A percentile compares a stretch with the other conserved stretches of the same genome.
These are phyloP conservation scores for Drosophila suboccidentalis DNA, from an alignment of 2,888 invertebrate species.

Conservation along the genomic window DNA sequence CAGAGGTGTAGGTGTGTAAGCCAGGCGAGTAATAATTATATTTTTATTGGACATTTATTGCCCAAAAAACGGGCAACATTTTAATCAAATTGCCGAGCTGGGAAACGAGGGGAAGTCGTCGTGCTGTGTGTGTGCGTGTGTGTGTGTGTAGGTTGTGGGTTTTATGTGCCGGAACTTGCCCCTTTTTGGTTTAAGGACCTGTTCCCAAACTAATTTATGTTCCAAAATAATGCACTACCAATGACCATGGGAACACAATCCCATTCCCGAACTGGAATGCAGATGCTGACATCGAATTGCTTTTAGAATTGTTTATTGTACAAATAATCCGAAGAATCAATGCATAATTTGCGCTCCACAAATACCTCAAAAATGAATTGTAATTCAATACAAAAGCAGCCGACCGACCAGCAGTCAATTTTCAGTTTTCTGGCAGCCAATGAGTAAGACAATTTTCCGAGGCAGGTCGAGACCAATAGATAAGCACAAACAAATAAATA, in stretches of 20 bases:
- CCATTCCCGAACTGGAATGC: not conserved
- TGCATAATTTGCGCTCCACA: slow-evolving; percentile 43
- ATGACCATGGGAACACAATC: slow-evolving; percentile 29
- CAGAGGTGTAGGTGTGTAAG: slow-evolving; percentile 75
- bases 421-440: slow-evolving; percentile 35
- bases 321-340: slow-evolving; percentile 46
- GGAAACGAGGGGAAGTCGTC: slow-evolving; percentile 1
- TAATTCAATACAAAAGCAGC: slow-evolving; percentile 66
- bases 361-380: slow-evolving; percentile 46
- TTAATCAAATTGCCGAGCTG: slow-evolving; percentile 71
- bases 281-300: slow-evolving; percentile 52
- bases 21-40: slow-evolving; percentile 83
- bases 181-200: slow-evolving; percentile 47
- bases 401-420: slow-evolving; percentile 27
- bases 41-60: slow-evolving; percentile 85
- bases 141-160: slow-evolving; percentile 2
- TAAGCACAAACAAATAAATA: slow-evolving; percentile 60
- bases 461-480: slow-evolving; percentile 34
- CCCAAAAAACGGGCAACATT: slow-evolving; percentile 72
- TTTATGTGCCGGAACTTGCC: slow-evolving; percentile 54
- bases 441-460: slow-evolving; percentile 59
- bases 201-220: slow-evolving; percentile 59
- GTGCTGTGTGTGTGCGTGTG: slow-evolving; percentile 2
- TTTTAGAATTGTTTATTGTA: slow-evolving; percentile 57
- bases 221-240: slow-evolving; percentile 17